phyloP scores from a whole-genome alignment of 2,888 invertebrate species.

The Leptopterna dolabrata region DNA sequence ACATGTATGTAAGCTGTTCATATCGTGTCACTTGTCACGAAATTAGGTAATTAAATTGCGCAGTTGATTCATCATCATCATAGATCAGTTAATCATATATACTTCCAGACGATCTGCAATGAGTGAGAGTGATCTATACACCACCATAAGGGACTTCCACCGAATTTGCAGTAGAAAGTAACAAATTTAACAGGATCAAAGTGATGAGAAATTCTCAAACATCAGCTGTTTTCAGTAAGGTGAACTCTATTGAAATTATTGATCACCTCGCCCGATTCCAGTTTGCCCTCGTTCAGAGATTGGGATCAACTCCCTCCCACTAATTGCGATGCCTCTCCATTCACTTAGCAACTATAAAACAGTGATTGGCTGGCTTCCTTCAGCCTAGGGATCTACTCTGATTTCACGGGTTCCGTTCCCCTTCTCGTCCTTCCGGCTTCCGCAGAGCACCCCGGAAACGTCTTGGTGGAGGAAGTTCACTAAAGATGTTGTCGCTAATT shows the following conservation, averaged over 20 bases:
- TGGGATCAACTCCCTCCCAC: background rate
- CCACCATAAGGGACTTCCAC: too few species aligned
- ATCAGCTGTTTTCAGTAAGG: background rate
- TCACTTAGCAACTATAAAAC: conserved; percentile 3
- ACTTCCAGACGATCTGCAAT: too few species aligned
- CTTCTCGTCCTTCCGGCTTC: background rate
- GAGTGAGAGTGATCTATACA: too few species aligned
- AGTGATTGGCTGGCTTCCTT: conserved; percentile 3
- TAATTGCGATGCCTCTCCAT: conserved; percentile 2
- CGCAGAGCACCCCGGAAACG: background rate
- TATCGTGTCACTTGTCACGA: too few species aligned
- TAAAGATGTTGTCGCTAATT: conserved; percentile 42
- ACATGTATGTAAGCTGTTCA: too few species aligned
- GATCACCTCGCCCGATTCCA: background rate
- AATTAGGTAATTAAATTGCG: too few species aligned
- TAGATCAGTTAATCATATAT: too few species aligned
- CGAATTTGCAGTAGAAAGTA: too few species aligned
- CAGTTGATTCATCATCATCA: too few species aligned
- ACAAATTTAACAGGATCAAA: background rate
- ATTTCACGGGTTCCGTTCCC: background rate
- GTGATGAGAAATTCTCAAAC: background rate
- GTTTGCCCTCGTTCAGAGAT: background rate
- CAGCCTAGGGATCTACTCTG: background rate
- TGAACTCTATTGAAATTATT: background rate
- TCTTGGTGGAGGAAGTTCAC: conserved; percentile 4